phyloP scores from a whole-genome alignment of 2,888 invertebrate species.

The Luffia ferchaultella region DNA sequence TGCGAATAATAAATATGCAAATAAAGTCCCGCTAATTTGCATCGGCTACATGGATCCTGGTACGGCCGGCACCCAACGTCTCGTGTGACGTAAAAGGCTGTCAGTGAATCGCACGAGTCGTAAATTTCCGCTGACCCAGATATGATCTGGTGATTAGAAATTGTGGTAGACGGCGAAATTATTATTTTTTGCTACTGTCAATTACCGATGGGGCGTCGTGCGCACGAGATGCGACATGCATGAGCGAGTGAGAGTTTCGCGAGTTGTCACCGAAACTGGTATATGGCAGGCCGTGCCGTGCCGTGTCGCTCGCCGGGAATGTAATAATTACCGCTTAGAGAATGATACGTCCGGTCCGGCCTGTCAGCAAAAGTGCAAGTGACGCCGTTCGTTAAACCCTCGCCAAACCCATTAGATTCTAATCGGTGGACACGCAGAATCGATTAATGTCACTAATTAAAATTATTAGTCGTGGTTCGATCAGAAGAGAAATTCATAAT shows the following conservation, averaged over 20 bases:
- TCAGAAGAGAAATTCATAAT: not conserved
- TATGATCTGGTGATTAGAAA: conserved; percentile 57
- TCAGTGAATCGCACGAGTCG: conserved; percentile 49
- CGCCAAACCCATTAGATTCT: not conserved
- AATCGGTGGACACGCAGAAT: not conserved
- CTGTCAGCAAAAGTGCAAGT: conserved; percentile 44
- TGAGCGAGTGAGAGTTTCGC: conserved; percentile 59
- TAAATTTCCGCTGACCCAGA: conserved; percentile 62
- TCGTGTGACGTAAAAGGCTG: conserved; percentile 54
- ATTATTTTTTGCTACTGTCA: conserved; percentile 54
- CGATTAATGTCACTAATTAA: not conserved
- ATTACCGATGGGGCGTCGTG: conserved; percentile 48
- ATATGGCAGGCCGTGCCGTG: conserved; percentile 18
- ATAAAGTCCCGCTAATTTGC: conserved; percentile 36
- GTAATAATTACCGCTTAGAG: conserved; percentile 16
- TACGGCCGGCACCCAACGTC: conserved; percentile 39
- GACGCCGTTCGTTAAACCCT: conserved; percentile 43
- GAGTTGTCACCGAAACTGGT: conserved; percentile 60
- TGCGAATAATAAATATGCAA: conserved; percentile 17
- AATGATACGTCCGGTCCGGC: conserved; percentile 45
- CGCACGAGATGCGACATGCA: conserved; percentile 16
- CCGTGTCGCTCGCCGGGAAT: not conserved
- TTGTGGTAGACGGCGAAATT: conserved; percentile 42
- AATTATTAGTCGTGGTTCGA: not conserved
- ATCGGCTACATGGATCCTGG: conserved; percentile 43